Evolutionary conservation across 2,797 vertebrate species (phyloP).

Genomic region (Tiaroga cobitis): DNA sequence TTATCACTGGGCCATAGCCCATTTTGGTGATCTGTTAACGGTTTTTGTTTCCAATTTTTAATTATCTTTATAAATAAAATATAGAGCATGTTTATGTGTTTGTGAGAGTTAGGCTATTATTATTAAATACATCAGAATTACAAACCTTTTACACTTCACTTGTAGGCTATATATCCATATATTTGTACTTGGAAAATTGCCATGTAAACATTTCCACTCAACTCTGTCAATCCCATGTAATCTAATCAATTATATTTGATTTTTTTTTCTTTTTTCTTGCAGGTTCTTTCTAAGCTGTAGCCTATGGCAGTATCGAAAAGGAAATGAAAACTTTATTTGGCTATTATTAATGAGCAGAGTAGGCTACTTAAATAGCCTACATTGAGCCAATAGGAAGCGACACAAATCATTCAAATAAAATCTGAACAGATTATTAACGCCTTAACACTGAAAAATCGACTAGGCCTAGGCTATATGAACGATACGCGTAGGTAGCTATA

Average conservation of each 20-base stretch:
- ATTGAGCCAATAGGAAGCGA: background rate
- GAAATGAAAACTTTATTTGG: background rate
- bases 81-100: no score
- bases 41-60: no score
- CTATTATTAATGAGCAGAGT: background rate
- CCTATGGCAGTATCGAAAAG: background rate
- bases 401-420: background rate
- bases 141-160: background rate
- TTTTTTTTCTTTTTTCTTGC: background rate
- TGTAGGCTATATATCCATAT: background rate
- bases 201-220: background rate
- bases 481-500: no score
- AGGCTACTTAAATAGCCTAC: background rate
- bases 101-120: background rate
- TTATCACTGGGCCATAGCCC: background rate
- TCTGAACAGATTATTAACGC: background rate
- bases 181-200: background rate
- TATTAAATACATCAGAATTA: background rate
- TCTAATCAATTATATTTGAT: background rate
- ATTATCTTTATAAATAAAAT: no score
- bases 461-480: background rate
- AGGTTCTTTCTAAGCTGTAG: conserved; percentile 1
- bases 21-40: background rate
- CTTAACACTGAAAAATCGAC: background rate
- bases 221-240: background rate